Evolutionary conservation across 2,888 invertebrate species (phyloP).

Genomic region (Eupithecia pulchellata): DNA sequence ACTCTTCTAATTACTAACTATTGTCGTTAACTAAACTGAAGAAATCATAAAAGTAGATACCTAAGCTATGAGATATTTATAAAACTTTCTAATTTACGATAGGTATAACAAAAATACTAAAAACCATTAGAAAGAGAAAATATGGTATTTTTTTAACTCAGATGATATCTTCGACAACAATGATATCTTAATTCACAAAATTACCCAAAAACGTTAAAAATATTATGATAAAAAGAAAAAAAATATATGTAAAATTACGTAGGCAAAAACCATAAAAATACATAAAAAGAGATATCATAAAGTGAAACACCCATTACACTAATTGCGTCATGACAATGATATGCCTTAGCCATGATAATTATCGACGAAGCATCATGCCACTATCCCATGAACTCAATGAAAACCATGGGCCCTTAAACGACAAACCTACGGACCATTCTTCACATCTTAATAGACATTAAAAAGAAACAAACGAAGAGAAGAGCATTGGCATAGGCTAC

Average conservation of each 20-base stretch:
- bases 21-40: not conserved
- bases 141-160: not conserved
- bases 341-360: slow-evolving; percentile 83
- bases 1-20: not conserved
- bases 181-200: too few species aligned
- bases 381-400: slow-evolving; percentile 55
- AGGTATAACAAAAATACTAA: too few species aligned
- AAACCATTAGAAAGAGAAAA: not conserved
- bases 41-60: not conserved
- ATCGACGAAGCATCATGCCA: slow-evolving; percentile 75
- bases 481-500: not conserved
- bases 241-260: not conserved
- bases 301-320: slow-evolving; percentile 71
- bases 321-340: slow-evolving; percentile 85
- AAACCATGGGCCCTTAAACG: slow-evolving; percentile 33
- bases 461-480: not conserved
- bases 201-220: not conserved
- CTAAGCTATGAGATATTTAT: not conserved
- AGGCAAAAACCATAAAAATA: slow-evolving; percentile 20
- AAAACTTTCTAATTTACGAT: not conserved
- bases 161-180: too few species aligned
- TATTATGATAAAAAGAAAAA: not conserved
- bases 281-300: slow-evolving; percentile 33
- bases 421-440: slow-evolving; percentile 29
- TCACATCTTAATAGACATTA: not conserved